Evolutionary conservation across 2,113 vertebrate genomes (phyloP).

Genomic region (Heteronetta atricapilla): DNA sequence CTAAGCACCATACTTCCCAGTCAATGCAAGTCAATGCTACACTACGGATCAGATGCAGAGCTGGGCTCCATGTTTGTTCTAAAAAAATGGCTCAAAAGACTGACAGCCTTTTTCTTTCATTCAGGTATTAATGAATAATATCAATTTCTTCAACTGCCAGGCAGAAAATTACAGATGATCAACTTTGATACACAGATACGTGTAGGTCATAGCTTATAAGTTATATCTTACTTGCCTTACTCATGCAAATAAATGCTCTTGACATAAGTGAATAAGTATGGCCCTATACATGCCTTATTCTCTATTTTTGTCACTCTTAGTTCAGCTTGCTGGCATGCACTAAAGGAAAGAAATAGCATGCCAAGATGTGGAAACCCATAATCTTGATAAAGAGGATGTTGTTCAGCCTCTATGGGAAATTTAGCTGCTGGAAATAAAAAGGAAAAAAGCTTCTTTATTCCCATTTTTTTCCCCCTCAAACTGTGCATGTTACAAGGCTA

Average conservation of each 20-base stretch:
- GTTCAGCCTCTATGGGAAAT: constrained; percentile 45
- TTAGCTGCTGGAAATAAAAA: constrained; percentile 33
- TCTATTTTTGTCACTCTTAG: not conserved
- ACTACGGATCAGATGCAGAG: not conserved
- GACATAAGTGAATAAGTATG: not conserved
- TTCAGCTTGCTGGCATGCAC: constrained; percentile 27
- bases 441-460: constrained; percentile 16
- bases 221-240: not conserved
- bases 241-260: not conserved
- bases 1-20: not conserved
- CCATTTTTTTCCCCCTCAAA: not conserved
- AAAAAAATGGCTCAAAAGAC: not conserved
- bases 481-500: not conserved
- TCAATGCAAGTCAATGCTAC: not conserved
- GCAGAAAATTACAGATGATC: not conserved
- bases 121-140: not conserved
- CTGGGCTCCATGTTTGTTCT: not conserved
- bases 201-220: not conserved
- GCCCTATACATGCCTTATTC: not conserved
- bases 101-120: not conserved
- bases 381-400: constrained; percentile 34
- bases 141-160: not conserved
- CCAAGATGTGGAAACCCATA: constrained; percentile 46
- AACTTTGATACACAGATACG: not conserved
- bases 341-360: constrained; percentile 42